Base-by-base conservation (phyloP, 2,113 vertebrate species). In the Takifugu bimaculatus region DNA sequence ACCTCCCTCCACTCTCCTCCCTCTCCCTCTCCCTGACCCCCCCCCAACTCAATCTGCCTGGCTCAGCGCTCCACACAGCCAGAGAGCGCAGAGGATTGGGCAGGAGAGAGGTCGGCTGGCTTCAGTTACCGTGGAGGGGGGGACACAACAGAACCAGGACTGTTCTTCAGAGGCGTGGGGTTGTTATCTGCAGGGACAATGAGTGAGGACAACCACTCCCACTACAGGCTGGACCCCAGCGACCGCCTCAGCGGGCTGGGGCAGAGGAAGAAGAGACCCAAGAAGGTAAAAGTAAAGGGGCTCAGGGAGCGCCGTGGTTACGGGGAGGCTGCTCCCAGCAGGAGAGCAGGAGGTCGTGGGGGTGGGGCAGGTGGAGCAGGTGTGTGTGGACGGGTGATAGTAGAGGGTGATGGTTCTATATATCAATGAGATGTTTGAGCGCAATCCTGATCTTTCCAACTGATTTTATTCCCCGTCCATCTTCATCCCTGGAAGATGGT, bases 211-310 rank as follows among this genome's bases (percentile, higher is more conserved):
- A 85, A 70, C 68, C 81, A 95, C 72, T 91, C 91, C 72, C 91
- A 92, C 83, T 93, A 90, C 78, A 92, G 87, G 86, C 92, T 94
- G 86, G 94, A 97, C 85, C 83, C 92, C 66, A 92, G 91, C 1
- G 96, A 96, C 78, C 93, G 91, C 63, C 91, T 92, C 75, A 96
- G 94, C 13, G 95, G 95, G 32, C 78, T 91, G 42, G 93, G 87
- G 12, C 93, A 93, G 84, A 78, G 92, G 43, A 93, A 92, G 47
- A 96, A 93, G 76, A 92, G 88, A 88, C 95, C 96, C 79, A 94
- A 91, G 81, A 97, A 97, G 96, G 96, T 97, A 93, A 78, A 83
- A 29, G 55, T 61, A 47, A 27, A 50, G 67, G 77, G 52, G 69
- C 50, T 70, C 51, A 65, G n/a, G 44, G 77, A 80, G 20, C 20